phyloP scores from a whole-genome alignment of 2,888 invertebrate species.

The Mamestra brassicae region DNA sequence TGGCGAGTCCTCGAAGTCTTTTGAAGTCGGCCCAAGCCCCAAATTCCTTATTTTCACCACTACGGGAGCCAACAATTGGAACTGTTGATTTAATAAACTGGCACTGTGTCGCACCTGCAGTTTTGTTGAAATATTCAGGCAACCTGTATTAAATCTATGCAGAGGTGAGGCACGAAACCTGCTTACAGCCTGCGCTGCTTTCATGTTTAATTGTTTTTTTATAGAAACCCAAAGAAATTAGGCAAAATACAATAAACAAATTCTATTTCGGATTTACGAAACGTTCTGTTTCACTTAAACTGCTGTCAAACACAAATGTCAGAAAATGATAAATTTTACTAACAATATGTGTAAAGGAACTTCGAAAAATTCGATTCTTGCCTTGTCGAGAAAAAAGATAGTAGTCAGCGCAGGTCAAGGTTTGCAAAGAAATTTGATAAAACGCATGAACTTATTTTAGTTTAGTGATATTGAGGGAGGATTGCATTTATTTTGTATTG shows the following conservation, averaged over 20 bases:
- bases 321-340: background rate
- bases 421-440: background rate
- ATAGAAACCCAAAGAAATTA: constrained; percentile 36
- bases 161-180: constrained; percentile 71
- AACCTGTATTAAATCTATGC: constrained; percentile 71
- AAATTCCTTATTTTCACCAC: constrained; percentile 77
- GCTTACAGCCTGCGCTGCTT: constrained; percentile 75
- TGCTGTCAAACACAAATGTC: constrained; percentile 29
- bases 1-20: constrained; percentile 84
- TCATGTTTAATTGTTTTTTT: constrained; percentile 75
- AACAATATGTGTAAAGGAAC: constrained; percentile 12
- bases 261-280: constrained; percentile 41
- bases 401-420: background rate
- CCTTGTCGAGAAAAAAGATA: background rate
- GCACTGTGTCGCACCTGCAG: constrained; percentile 82
- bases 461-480: background rate
- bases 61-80: constrained; percentile 73
- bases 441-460: no score
- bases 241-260: constrained; percentile 48
- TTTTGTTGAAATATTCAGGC: constrained; percentile 71
- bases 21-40: constrained; percentile 86
- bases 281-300: constrained; percentile 46
- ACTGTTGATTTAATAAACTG: constrained; percentile 73
- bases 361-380: background rate
- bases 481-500: background rate